These are phyloP conservation scores for Paracentrotus lividus DNA, from an alignment of 53 echinoderm and acorn worm species.

Conservation along the genomic window DNA sequence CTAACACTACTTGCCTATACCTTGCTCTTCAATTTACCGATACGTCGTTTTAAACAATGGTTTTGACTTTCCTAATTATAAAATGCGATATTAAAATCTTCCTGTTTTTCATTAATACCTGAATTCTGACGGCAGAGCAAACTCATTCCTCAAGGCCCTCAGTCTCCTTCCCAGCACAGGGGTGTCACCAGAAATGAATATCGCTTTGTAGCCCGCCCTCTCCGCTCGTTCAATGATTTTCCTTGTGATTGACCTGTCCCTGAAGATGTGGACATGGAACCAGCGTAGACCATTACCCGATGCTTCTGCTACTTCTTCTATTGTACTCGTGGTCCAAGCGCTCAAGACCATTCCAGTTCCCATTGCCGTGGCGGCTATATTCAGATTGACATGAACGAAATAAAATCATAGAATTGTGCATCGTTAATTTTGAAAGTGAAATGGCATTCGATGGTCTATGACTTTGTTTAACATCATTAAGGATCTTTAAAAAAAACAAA, in stretches of 20 bases:
- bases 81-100: no score
- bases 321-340: slow-evolving; percentile 42
- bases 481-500: no score
- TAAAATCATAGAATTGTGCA: no score
- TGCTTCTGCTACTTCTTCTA: slow-evolving; percentile 75
- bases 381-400: slow-evolving; percentile 14
- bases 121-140: background rate
- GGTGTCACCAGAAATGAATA: slow-evolving; percentile 76
- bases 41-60: no score
- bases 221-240: slow-evolving; percentile 74
- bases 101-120: background rate
- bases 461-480: no score
- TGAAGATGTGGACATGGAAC: slow-evolving; percentile 73
- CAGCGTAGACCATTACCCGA: slow-evolving; percentile 63
- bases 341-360: slow-evolving; percentile 71
- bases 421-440: no score
- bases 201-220: slow-evolving; percentile 76
- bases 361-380: slow-evolving; percentile 60
- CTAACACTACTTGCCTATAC: no score
- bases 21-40: no score
- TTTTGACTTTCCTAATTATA: no score
- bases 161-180: slow-evolving; percentile 40
- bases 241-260: slow-evolving; percentile 51
- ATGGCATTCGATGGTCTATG: no score
- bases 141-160: background rate